Conservation (phyloP, 2,113 vertebrate genomes). For the cat (Felis catus) region DNA sequence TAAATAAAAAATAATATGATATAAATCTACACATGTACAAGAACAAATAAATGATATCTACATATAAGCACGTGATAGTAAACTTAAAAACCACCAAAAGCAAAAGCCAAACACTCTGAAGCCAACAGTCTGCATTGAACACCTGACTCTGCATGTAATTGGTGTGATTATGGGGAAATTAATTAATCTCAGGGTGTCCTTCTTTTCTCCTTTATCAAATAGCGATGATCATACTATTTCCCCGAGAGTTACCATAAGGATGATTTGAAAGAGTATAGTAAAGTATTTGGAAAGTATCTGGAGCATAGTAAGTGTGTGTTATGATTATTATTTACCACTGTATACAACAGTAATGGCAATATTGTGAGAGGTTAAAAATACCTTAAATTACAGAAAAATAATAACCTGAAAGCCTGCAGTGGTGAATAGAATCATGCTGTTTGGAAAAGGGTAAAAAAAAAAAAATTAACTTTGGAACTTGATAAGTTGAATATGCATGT, state of each 20-base stretch:
- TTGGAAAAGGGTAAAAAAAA: background rate
- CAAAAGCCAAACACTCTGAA: background rate
- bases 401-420: background rate
- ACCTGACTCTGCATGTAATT: background rate
- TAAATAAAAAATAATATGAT: background rate
- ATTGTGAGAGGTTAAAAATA: background rate
- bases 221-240: background rate
- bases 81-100: background rate
- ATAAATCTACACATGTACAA: background rate
- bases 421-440: background rate
- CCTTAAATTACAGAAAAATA: background rate
- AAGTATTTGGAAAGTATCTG: background rate
- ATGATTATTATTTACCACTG: background rate
- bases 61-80: background rate
- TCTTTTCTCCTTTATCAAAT: background rate
- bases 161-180: background rate
- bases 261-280: background rate
- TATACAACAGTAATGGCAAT: background rate
- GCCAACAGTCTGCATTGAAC: background rate
- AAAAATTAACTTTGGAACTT: background rate
- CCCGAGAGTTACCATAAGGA: background rate
- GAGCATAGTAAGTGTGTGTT: background rate
- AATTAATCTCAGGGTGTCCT: background rate
- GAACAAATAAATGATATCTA: background rate
- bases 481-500: background rate